Evolutionary conservation across 2,797 vertebrate genomes (phyloP).

Genomic region (Coreius guichenoti): DNA sequence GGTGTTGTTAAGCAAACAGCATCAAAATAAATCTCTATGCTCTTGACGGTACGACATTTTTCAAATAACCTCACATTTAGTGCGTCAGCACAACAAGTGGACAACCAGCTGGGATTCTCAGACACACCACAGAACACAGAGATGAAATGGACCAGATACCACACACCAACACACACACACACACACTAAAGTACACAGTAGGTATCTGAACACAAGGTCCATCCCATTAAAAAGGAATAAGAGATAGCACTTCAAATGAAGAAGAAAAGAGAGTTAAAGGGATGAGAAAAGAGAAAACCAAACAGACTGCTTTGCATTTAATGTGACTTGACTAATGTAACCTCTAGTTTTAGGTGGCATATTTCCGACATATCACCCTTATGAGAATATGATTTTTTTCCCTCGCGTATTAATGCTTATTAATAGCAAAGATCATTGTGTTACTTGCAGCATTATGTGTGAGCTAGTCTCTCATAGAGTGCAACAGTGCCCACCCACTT

Average conservation of each 20-base stretch:
- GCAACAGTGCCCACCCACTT: background rate
- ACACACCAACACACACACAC: background rate
- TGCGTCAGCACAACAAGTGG: slow-evolving; percentile 77
- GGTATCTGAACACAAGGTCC: slow-evolving; percentile 1
- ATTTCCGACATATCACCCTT: background rate
- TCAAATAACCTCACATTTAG: slow-evolving; percentile 1
- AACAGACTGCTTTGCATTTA: background rate
- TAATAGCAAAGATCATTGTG: background rate
- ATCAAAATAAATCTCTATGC: background rate
- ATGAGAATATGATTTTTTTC: background rate
- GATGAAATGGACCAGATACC: background rate
- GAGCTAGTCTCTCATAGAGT: background rate
- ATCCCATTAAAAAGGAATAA: background rate
- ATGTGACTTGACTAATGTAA: background rate
- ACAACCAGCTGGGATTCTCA: slow-evolving; percentile 44
- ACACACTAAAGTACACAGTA: background rate
- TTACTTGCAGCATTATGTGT: background rate
- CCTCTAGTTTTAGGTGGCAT: background rate
- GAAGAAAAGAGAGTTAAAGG: background rate
- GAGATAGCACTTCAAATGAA: background rate
- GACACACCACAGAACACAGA: slow-evolving; percentile 19
- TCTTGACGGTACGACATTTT: background rate
- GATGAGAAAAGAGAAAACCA: background rate
- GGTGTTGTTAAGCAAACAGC: background rate
- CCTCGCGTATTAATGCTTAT: background rate